phyloP scores from a whole-genome alignment of 2,797 vertebrate species.

The Dermochelys coriacea region DNA sequence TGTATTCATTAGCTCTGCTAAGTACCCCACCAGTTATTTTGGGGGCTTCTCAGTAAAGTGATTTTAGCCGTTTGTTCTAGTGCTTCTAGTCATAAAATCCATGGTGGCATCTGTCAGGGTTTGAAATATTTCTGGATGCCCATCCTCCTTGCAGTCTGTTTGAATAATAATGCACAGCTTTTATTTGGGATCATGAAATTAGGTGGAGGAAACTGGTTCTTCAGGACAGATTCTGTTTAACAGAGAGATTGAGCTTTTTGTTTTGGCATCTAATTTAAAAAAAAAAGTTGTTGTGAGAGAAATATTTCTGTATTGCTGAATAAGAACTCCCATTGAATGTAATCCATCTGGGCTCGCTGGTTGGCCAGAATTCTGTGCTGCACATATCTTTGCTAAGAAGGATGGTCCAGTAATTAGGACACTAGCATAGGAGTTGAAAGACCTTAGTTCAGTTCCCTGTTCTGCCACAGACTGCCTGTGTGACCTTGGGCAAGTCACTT shows the following conservation, averaged over 20 bases:
- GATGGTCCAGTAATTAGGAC: neutral
- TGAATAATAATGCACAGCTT: conserved; percentile 53
- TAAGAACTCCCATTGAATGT: neutral
- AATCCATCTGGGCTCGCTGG: neutral
- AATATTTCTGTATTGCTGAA: neutral
- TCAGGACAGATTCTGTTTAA: neutral
- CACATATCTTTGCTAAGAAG: neutral
- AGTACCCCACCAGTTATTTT: conserved; percentile 44
- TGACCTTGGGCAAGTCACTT: neutral
- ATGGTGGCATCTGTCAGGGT: conserved; percentile 47
- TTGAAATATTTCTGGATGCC: conserved; percentile 37
- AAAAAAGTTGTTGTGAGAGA: neutral
- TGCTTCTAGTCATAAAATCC: conserved; percentile 40
- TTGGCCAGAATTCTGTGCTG: neutral
- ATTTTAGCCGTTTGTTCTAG: conserved; percentile 67
- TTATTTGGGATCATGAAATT: conserved; percentile 31
- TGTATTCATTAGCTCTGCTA: conserved; percentile 22
- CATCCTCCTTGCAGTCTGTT: neutral
- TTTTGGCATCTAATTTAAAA: neutral
- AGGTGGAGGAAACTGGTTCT: conserved; percentile 18
- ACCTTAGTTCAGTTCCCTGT: neutral
- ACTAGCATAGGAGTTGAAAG: neutral
- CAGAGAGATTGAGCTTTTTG: neutral
- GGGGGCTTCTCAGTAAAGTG: conserved; percentile 58
- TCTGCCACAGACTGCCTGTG: neutral